Evolutionary conservation across 1,140 invertebrate genomes (phyloP).

Genomic region (Pogonomyrmex californicus): DNA sequence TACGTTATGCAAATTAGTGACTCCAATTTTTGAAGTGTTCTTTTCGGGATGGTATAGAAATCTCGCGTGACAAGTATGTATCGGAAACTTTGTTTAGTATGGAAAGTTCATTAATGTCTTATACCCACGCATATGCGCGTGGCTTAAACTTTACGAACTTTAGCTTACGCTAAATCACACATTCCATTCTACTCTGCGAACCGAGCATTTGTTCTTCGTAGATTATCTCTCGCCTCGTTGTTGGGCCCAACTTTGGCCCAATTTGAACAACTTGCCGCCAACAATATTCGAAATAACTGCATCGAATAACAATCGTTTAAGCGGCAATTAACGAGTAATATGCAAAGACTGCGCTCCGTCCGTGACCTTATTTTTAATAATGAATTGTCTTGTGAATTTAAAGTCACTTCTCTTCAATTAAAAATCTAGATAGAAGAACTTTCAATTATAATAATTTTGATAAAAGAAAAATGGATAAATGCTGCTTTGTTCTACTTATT

Average conservation of each 20-base stretch:
- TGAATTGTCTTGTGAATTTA: background rate
- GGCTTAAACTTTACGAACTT: slow-evolving; percentile 29
- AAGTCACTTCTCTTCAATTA: background rate
- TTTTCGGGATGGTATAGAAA: background rate
- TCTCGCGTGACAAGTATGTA: slow-evolving; percentile 42
- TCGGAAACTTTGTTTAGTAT: slow-evolving; percentile 20
- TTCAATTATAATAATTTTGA: slow-evolving; percentile 11
- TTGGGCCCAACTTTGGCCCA: slow-evolving; percentile 46
- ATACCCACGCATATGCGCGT: slow-evolving; percentile 33
- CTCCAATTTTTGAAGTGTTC: background rate
- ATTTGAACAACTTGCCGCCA: slow-evolving; percentile 28
- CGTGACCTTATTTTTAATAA: background rate
- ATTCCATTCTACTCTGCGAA: slow-evolving; percentile 51
- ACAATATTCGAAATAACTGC: slow-evolving; percentile 19
- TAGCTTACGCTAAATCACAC: slow-evolving; percentile 33
- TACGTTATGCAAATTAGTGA: background rate
- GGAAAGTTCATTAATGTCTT: slow-evolving; percentile 54
- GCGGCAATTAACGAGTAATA: background rate
- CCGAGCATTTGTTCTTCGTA: slow-evolving; percentile 56
- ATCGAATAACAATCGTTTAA: background rate
- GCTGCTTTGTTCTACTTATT: background rate
- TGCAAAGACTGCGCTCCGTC: background rate
- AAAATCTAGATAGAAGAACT: background rate
- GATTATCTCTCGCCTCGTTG: slow-evolving; percentile 50
- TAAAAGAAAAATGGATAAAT: background rate